Evolutionary conservation across 1,140 invertebrate genomes (phyloP).

Genomic region (Copidosoma floridanum): DNA sequence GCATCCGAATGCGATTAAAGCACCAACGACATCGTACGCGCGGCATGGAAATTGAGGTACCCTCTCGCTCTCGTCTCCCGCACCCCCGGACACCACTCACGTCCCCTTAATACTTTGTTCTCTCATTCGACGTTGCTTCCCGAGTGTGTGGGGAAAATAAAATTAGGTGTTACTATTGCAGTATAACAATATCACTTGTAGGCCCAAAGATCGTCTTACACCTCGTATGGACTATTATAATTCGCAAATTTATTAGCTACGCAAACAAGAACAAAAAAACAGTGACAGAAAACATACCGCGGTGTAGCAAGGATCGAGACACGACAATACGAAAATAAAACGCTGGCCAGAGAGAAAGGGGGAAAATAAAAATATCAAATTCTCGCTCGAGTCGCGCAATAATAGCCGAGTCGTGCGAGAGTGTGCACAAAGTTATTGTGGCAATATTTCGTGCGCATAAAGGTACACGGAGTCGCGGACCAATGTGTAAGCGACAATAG

Average conservation of each 20-base stretch:
- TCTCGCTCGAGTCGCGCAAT: background rate
- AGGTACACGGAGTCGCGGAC: background rate
- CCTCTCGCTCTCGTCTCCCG: conserved; percentile 24
- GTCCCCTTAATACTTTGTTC: too few relatives aligned
- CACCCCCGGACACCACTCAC: too few relatives aligned
- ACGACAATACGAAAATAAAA: conserved; percentile 5
- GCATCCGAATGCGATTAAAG: conserved; percentile 57
- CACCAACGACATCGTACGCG: conserved; percentile 45
- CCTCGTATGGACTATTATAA: too few relatives aligned
- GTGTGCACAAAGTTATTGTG: conserved; percentile 13
- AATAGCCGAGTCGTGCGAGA: background rate
- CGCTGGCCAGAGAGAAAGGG: background rate
- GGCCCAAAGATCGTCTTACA: too few relatives aligned
- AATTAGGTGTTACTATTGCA: too few relatives aligned
- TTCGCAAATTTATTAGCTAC: too few relatives aligned
- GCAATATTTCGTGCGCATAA: conserved; percentile 18
- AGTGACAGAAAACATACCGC: too few relatives aligned
- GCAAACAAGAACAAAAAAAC: too few relatives aligned
- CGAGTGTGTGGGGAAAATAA: too few relatives aligned
- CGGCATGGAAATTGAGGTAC: conserved; percentile 34
- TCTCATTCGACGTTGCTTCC: too few relatives aligned
- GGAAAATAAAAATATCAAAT: conserved; percentile 10
- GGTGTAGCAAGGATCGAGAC: too few relatives aligned
- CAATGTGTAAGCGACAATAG: background rate
- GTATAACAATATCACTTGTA: too few relatives aligned